Percentiles rank a stretch among this genome's conserved stretches.
Conservation (phyloP, 2,797 vertebrate species). For the Silurus aristotelis region DNA sequence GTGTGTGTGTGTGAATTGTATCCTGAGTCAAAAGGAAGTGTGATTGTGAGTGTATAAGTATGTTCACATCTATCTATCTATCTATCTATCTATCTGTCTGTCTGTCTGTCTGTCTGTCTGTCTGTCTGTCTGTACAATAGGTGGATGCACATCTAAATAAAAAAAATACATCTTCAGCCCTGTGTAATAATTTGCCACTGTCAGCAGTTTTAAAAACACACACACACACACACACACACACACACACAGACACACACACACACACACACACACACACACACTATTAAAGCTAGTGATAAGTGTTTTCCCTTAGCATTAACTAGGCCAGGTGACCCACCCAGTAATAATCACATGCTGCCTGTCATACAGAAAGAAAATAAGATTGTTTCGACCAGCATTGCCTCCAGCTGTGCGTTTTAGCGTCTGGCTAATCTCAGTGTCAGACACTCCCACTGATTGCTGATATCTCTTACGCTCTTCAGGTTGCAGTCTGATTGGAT, state of each 20-base stretch:
- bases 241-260: background rate
- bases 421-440: background rate
- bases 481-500: conserved; percentile 5
- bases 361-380: background rate
- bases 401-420: background rate
- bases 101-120: background rate
- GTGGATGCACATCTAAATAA: background rate
- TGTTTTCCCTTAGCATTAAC: conserved; percentile 4
- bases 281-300: background rate
- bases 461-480: background rate
- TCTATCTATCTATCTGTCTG: conserved; percentile 1
- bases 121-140: background rate
- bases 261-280: background rate
- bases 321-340: conserved; percentile 8
- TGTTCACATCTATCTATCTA: background rate
- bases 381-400: background rate
- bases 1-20: background rate
- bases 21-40: conserved; percentile 12
- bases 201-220: background rate
- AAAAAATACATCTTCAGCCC: background rate
- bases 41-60: background rate
- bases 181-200: background rate
- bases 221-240: background rate
- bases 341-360: conserved; percentile 32
- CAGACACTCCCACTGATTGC: background rate